phyloP scores from a whole-genome alignment of 2,888 invertebrate species.

The Osmoderma eremita region DNA sequence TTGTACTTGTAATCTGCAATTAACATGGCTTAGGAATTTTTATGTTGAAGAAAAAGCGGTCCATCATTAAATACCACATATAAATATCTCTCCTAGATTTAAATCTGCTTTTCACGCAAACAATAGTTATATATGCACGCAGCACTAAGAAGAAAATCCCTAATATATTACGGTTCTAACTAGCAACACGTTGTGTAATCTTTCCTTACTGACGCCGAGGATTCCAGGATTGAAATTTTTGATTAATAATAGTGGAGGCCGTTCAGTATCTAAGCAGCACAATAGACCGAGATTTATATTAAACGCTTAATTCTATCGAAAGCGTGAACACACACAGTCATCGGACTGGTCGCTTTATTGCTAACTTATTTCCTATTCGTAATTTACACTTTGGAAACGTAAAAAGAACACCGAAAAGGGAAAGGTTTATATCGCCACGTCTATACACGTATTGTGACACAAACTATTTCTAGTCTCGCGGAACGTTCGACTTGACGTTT shows the following conservation, averaged over 20 bases:
- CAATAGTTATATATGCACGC: background rate
- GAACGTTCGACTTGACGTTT: conserved; percentile 15
- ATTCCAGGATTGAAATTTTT: conserved; percentile 30
- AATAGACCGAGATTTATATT: conserved; percentile 34
- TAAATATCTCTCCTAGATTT: background rate
- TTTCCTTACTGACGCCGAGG: conserved; percentile 25
- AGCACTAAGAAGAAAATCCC: conserved; percentile 18
- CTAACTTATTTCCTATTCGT: conserved; percentile 14
- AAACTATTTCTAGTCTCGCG: conserved; percentile 9
- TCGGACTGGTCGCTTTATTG: background rate
- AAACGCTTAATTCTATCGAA: conserved; percentile 31
- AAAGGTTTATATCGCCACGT: conserved; percentile 1
- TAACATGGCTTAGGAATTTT: background rate
- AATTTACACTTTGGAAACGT: background rate
- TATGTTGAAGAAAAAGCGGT: background rate
- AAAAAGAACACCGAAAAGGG: background rate
- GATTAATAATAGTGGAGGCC: conserved; percentile 36
- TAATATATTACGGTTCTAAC: conserved; percentile 24
- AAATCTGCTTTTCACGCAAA: conserved; percentile 14
- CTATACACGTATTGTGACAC: conserved; percentile 6
- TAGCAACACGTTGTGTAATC: conserved; percentile 22
- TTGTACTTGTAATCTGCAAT: no score
- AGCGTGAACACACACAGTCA: conserved; percentile 10
- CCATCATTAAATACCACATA: background rate
- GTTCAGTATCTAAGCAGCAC: conserved; percentile 20